Conservation (phyloP, 1,140 invertebrate species). For the Parasteatoda tepidariorum region DNA sequence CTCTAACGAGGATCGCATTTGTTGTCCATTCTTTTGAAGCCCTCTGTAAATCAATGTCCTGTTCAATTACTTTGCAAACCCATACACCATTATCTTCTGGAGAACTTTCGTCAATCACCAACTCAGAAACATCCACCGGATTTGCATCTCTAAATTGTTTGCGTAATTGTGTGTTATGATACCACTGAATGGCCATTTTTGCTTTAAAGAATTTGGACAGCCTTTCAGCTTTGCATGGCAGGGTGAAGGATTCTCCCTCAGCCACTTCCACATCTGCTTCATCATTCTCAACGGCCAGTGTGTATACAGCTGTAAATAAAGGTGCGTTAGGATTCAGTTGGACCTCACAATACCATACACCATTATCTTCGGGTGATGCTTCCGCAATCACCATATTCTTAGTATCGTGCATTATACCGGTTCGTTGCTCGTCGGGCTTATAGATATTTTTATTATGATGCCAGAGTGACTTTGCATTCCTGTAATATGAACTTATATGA, state of each 20-base stretch:
- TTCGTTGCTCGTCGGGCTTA: not conserved
- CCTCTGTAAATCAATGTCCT: not conserved
- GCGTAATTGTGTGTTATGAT: not conserved
- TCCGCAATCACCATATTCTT: not conserved
- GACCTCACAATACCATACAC: conserved; percentile 12
- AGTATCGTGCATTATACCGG: not conserved
- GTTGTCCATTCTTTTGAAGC: not conserved
- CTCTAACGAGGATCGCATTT: not conserved
- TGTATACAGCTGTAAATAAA: conserved; percentile 7
- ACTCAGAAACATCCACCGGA: not conserved
- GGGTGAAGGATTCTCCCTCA: not conserved
- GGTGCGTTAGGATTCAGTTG: not conserved
- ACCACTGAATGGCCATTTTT: conserved; percentile 12
- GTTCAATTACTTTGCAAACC: conserved; percentile 2
- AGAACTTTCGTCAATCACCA: not conserved
- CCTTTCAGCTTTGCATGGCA: not conserved
- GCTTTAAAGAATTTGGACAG: not conserved
- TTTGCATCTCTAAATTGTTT: not conserved
- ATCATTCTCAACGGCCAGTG: not conserved
- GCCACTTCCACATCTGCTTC: not conserved
- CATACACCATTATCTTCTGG: conserved; percentile 4
- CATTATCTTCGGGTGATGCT: conserved; percentile 11
- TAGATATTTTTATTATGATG: conserved; percentile 12
- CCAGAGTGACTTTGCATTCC: conserved; percentile 3
- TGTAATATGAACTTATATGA: not conserved